A percentile compares a stretch with the other conserved stretches of the same genome.
Evolutionary conservation across 2,113 vertebrate genomes (phyloP).

Genomic region (Salvator merianae): DNA sequence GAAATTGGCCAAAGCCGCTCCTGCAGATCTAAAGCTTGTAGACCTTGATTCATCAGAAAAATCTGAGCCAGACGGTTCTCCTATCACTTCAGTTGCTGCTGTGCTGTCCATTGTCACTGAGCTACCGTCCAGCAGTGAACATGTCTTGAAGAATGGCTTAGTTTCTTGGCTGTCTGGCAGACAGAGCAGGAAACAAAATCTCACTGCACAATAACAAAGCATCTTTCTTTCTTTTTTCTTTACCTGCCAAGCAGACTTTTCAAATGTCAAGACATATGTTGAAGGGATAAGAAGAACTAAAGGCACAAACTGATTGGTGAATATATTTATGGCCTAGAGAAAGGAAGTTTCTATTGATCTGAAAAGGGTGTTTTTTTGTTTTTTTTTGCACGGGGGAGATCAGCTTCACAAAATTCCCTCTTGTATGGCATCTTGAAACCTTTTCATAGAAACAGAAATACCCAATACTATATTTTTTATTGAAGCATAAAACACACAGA

Average conservation of each 20-base stretch:
- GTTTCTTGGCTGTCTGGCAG: not conserved
- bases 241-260: slow-evolving; percentile 29
- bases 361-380: not conserved
- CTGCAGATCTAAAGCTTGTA: slow-evolving; percentile 38
- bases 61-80: slow-evolving; percentile 27
- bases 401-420: not conserved
- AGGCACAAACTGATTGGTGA: slow-evolving; percentile 32
- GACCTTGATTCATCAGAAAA: slow-evolving; percentile 39
- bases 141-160: slow-evolving; percentile 19
- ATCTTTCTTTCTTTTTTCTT: slow-evolving; percentile 19
- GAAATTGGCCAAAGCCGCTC: slow-evolving; percentile 49
- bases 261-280: slow-evolving; percentile 31
- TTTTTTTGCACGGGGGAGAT: too few species aligned
- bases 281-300: slow-evolving; percentile 46
- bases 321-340: slow-evolving; percentile 38
- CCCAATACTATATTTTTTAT: not conserved
- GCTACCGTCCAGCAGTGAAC: not conserved
- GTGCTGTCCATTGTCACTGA: slow-evolving; percentile 10
- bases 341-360: slow-evolving; percentile 31
- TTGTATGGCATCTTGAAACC: not conserved
- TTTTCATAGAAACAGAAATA: not conserved
- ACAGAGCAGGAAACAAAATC: slow-evolving; percentile 11
- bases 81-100: slow-evolving; percentile 30
- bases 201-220: slow-evolving; percentile 5
- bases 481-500: not conserved